These are phyloP conservation scores for Brachypalpus laphriformis DNA, from an alignment of 2,888 invertebrate genomes.

Conservation along the genomic window DNA sequence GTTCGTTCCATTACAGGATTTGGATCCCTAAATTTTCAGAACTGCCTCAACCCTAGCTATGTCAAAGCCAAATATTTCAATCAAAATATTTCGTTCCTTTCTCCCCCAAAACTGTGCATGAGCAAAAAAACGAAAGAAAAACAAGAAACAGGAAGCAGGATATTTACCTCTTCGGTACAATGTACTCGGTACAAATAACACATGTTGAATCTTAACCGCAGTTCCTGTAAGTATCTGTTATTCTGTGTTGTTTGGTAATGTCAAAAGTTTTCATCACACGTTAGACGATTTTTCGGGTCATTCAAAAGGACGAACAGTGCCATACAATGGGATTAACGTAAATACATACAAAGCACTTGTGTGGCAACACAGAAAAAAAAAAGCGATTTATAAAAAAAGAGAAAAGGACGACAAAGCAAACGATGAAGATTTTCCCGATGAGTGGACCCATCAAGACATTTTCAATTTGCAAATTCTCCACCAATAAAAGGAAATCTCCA, in stretches of 20 bases:
- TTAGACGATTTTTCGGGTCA: conserved; percentile 45
- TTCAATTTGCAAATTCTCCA: conserved; percentile 70
- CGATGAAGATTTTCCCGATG: conserved; percentile 60
- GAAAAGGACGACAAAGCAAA: conserved; percentile 18
- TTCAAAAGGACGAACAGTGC: conserved; percentile 1
- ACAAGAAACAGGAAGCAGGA: conserved; percentile 58
- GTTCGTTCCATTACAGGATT: not conserved
- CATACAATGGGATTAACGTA: conserved; percentile 50
- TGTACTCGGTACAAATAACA: conserved; percentile 46
- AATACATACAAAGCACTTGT: conserved; percentile 25
- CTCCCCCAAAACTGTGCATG: not conserved
- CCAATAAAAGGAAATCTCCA: conserved; percentile 25
- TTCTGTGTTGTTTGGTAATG: conserved; percentile 39
- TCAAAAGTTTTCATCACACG: conserved; percentile 62
- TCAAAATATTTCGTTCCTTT: conserved; percentile 41
- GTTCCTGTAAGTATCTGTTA: conserved; percentile 41
- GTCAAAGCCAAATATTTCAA: conserved; percentile 45
- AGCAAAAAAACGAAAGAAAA: conserved; percentile 19
- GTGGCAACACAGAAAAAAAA: not conserved
- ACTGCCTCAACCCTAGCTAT: conserved; percentile 2
- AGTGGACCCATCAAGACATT: conserved; percentile 66
- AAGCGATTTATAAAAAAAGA: not conserved
- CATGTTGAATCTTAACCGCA: conserved; percentile 69
- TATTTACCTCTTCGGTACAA: conserved; percentile 61
- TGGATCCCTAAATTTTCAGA: not conserved